phyloP scores from a whole-genome alignment of 1,140 invertebrate species.

The Pogonomyrmex californicus region DNA sequence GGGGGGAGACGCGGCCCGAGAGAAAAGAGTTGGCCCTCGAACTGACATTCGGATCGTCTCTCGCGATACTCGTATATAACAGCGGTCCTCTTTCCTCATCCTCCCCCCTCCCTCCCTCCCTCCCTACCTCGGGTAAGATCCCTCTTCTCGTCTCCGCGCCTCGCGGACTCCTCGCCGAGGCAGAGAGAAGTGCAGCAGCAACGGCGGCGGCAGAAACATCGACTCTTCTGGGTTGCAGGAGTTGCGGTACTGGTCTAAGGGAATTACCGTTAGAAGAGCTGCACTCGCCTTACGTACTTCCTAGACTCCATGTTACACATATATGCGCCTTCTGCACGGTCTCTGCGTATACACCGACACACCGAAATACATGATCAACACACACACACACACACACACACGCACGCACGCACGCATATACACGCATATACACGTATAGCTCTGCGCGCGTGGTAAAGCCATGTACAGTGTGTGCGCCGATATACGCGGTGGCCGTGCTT shows the following conservation, averaged over 20 bases:
- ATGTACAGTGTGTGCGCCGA: constrained; percentile 39
- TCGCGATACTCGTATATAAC: constrained; percentile 63
- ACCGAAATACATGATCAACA: not conserved
- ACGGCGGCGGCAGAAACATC: constrained; percentile 64
- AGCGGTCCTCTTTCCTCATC: not conserved
- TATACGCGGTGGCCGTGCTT: constrained; percentile 32
- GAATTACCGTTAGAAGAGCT: constrained; percentile 86
- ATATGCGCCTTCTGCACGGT: constrained; percentile 53
- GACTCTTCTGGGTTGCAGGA: constrained; percentile 74
- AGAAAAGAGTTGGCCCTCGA: constrained; percentile 38
- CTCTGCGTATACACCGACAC: not conserved
- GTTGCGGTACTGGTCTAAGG: constrained; percentile 86
- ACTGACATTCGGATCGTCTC: constrained; percentile 64
- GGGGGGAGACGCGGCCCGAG: not conserved
- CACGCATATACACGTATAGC: not conserved
- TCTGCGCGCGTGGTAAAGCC: constrained; percentile 25
- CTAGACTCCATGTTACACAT: constrained; percentile 78
- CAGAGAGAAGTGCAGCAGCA: constrained; percentile 64
- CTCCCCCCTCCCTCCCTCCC: not conserved
- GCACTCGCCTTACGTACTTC: constrained; percentile 83
- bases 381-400: not conserved
- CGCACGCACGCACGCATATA: not conserved
- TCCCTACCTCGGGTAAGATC: not conserved
- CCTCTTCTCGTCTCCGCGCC: not conserved
- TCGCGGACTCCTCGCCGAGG: constrained; percentile 60